Evolutionary conservation across 1,140 invertebrate genomes (phyloP).

Genomic region (Aphelenchoides avenae): DNA sequence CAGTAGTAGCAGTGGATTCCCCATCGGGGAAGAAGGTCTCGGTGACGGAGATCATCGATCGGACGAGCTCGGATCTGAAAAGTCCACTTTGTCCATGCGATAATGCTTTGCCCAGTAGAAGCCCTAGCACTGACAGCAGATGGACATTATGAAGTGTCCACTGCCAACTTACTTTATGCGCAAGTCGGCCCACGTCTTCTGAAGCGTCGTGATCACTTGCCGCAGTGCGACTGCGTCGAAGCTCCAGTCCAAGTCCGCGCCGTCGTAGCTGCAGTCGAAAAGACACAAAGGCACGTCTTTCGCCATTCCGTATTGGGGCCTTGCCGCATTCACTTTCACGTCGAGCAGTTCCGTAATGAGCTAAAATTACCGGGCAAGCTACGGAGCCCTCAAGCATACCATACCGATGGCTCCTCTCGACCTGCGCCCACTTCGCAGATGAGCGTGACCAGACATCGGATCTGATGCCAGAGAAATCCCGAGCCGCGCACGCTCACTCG

Average conservation of each 20-base stretch:
- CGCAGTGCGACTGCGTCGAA: constrained; percentile 56
- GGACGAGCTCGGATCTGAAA: constrained; percentile 26
- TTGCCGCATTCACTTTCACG: constrained; percentile 68
- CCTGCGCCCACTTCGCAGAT: constrained; percentile 80
- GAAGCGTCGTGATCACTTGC: constrained; percentile 14
- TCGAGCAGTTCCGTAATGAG: constrained; percentile 77
- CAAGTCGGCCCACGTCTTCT: constrained; percentile 41
- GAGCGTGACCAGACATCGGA: constrained; percentile 86
- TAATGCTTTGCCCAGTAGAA: not conserved
- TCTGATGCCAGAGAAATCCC: constrained; percentile 97
- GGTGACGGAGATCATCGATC: constrained; percentile 38
- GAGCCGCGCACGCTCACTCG: constrained; percentile 77
- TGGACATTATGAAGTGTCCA: not conserved
- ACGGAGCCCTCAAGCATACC: constrained; percentile 15
- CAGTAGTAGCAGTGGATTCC: constrained; percentile 12
- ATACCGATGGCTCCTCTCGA: constrained; percentile 62
- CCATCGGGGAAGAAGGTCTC: not conserved
- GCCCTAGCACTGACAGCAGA: not conserved
- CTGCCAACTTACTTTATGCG: constrained; percentile 28
- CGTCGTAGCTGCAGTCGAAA: constrained; percentile 70
- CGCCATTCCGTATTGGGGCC: constrained; percentile 88
- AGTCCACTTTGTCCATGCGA: constrained; percentile 3
- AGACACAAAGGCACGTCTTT: constrained; percentile 81
- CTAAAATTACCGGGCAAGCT: constrained; percentile 67
- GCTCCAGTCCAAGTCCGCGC: constrained; percentile 61